Base-by-base conservation (phyloP, 1,140 invertebrate genomes). In the Heliothis subflexa region DNA sequence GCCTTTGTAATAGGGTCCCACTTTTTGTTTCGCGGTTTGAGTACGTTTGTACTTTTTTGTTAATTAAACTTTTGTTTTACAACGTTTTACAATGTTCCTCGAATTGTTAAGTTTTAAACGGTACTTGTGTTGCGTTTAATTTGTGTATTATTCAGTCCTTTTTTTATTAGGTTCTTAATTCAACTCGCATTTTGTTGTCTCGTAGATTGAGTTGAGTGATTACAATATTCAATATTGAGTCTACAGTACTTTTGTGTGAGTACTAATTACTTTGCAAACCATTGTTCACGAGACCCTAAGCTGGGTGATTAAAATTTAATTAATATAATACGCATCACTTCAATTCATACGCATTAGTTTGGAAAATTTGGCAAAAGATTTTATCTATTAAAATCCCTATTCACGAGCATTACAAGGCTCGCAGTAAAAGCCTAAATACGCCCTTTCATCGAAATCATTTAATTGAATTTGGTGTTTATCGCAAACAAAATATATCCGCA, bases 11-110 rank as follows among this genome's bases (percentile, higher is more conserved):
- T 73, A 73, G n/a, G 47, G 59, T 16, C 18, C 72, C 40, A 61
- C 25, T 62, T 75, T 75, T 75, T 75, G 73, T 75, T 75, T 64
- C 47, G 59, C 73, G 73, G 47, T 64, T 52, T 40, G 59, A 49
- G 73, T 75, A 62, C 49, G 57, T 75, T 64, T 57, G 54, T 73
- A 64, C 57, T 62, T 64, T 25, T 75, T 62, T 62, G 73, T 64
- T 75, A 75, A 75, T 75, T 75, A 75, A 75, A 75, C 59, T 75
- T n/a, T 75, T 64, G 73, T 75, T 64, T 49, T 62, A 75, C 73
- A 75, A 62, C 59, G 59, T 75, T 75, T 62, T 64, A 10, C 14
- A 74, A 74, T 50, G 57, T 74, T 74, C 47, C 18, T 47, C 33
- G 66, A 70, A 25, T 25, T 21, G 66, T 70, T 25, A 28, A 70